Base-by-base conservation (phyloP, 2,888 invertebrate genomes). In the Autographa gamma region DNA sequence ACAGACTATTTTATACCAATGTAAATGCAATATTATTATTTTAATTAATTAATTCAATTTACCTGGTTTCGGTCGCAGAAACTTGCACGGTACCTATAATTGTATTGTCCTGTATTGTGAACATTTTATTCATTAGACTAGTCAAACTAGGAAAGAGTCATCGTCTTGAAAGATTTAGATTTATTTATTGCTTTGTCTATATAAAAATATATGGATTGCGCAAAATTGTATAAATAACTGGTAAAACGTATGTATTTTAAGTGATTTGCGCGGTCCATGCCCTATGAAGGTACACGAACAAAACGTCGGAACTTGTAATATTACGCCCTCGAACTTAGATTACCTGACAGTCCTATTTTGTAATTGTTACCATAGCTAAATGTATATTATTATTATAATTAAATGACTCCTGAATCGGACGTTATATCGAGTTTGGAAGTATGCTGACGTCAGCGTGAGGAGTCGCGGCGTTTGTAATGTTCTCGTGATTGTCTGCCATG, bases 331-430 rank as follows among this genome's bases (percentile, higher is more conserved):
- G 62, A 59, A 58, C 62, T 70, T 63, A 62, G 71, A 74, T 81
- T 84, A 79, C 76, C 79, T 84, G 79, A 81, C 79, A 83, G 66
- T 87, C 86, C 86, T 91, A 86, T 87, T 86, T 74, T 89, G 86
- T 89, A 90, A 91, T 93, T 93, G 94, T 94, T 94, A 94, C 94
- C 94, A 93, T 93, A 92, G 88, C 88, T 92, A 91, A 91, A 91
- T 91, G 88, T 91, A 89, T 90, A 88, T 84, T 84, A 85, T 85
- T 83, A 77, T 86, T 85, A 86, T 85, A 87, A 76, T 83, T 79
- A 87, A 89, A 88, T 86, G 87, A 82, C 75, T 85, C 80, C 83
- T 77, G 77, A 82, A 79, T 81, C 74, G 75, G 78, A 77, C 81
- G 78, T 76, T 85, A 75, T 75, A 77, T 60, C 74, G 80, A 82